Conservation (phyloP, 2,113 vertebrate genomes). For the Isurus oxyrinchus region DNA sequence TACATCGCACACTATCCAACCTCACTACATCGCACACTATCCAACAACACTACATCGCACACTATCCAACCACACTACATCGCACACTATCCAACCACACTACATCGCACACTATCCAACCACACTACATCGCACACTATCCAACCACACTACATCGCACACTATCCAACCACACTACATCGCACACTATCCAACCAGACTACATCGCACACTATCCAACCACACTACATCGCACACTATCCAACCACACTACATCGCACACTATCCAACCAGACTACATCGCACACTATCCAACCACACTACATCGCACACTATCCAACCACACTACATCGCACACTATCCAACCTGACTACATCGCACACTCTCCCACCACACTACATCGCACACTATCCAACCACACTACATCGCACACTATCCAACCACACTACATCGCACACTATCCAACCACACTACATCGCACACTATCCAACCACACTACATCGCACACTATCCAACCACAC, state of each 20-base stretch:
- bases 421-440: background rate
- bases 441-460: background rate
- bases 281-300: background rate
- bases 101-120: constrained; percentile 8
- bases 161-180: background rate
- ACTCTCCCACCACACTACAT: background rate
- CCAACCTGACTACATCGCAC: background rate
- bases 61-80: background rate
- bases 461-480: background rate
- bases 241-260: background rate
- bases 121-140: background rate
- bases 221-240: background rate
- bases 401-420: background rate
- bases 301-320: background rate
- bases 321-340: background rate
- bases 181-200: background rate
- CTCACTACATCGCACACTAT: too few species aligned
- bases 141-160: background rate
- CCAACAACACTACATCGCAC: background rate
- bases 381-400: background rate
- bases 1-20: too few species aligned
- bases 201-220: too few species aligned
- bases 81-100: background rate
- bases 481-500: constrained; percentile 6
- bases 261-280: too few species aligned